Conservation (phyloP, 2,888 invertebrate genomes). For the Perithous albicinctus region DNA sequence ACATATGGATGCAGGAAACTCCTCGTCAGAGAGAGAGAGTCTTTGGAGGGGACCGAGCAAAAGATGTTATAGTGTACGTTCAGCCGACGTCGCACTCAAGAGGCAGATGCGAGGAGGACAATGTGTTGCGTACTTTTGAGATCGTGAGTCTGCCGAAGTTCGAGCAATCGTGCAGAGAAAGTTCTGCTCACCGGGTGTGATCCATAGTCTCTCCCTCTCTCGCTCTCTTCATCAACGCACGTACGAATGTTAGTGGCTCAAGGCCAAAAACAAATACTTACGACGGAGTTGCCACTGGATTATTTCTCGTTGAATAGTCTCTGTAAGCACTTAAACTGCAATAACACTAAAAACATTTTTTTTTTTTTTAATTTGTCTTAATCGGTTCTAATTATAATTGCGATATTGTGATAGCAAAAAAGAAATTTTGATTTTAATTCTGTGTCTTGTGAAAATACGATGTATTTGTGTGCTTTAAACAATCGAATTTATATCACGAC, state of each 20-base stretch:
- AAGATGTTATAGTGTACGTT: conserved; percentile 3
- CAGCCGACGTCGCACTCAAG: conserved; percentile 41
- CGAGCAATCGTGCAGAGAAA: conserved; percentile 74
- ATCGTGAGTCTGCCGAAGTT: conserved; percentile 57
- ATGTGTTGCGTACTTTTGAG: conserved; percentile 33
- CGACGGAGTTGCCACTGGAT: conserved; percentile 34
- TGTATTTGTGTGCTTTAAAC: background rate
- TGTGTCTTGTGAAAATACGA: background rate
- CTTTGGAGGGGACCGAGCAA: conserved; percentile 23
- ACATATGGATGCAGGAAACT: conserved; percentile 80
- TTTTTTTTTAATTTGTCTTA: too few species aligned
- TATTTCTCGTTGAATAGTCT: conserved; percentile 14
- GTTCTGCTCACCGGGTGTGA: conserved; percentile 72
- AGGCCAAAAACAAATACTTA: conserved; percentile 72
- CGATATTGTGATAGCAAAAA: background rate
- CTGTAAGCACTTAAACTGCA: background rate
- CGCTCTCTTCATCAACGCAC: conserved; percentile 23
- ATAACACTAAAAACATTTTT: background rate
- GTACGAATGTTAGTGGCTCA: conserved; percentile 75
- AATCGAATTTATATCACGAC: background rate
- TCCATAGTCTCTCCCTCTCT: conserved; percentile 71
- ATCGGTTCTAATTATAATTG: background rate
- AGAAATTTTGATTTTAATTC: background rate
- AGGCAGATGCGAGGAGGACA: conserved; percentile 31
- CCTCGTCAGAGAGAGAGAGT: conserved; percentile 77